phyloP scores from a whole-genome alignment of 2,888 invertebrate genomes.

The Antitype chi region DNA sequence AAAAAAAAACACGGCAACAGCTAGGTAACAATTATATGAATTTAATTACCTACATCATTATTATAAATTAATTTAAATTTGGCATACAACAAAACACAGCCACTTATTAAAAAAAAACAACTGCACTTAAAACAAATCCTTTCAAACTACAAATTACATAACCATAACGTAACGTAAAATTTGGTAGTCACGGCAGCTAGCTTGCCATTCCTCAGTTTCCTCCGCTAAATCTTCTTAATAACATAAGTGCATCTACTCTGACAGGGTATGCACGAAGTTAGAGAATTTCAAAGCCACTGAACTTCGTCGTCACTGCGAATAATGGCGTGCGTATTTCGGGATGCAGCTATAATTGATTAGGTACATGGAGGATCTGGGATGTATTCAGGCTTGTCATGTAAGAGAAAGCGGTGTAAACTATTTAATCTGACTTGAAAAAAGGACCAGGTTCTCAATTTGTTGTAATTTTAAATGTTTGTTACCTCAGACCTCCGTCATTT shows the following conservation, averaged over 20 bases:
- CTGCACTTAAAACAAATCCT: slow-evolving; percentile 6
- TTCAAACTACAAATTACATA: slow-evolving; percentile 14
- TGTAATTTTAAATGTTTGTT: too few species aligned
- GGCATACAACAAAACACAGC: too few species aligned
- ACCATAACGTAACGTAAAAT: slow-evolving; percentile 23
- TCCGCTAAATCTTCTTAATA: slow-evolving; percentile 68
- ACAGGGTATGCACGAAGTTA: slow-evolving; percentile 63
- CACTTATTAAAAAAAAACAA: slow-evolving; percentile 2
- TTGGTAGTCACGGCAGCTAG: slow-evolving; percentile 44
- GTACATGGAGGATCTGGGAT: neutral
- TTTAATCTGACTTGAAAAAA: too few species aligned
- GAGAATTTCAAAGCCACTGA: slow-evolving; percentile 67
- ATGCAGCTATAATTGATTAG: slow-evolving; percentile 47
- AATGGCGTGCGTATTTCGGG: slow-evolving; percentile 38
- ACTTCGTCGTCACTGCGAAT: slow-evolving; percentile 59
- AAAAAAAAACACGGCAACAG: neutral
- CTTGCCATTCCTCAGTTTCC: slow-evolving; percentile 64
- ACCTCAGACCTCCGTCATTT: too few species aligned
- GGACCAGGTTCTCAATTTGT: too few species aligned
- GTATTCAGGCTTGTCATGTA: neutral
- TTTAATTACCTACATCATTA: neutral
- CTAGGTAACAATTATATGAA: neutral
- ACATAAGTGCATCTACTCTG: slow-evolving; percentile 71
- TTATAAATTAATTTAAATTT: neutral
- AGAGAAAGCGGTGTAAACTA: too few species aligned